phyloP scores from a whole-genome alignment of 1,140 invertebrate species.

The Apis cerana region DNA sequence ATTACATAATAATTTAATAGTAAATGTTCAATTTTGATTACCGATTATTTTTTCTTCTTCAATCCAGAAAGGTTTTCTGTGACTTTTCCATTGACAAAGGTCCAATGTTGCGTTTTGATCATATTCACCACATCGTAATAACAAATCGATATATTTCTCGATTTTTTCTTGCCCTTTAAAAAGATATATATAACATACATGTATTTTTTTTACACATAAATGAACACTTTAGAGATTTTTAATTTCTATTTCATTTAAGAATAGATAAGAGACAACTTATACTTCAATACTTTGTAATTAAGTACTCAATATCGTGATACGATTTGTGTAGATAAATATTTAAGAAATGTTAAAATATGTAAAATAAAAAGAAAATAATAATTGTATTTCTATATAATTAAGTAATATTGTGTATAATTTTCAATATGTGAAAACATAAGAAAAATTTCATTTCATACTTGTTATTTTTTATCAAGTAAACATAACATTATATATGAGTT shows the following conservation, averaged over 20 bases:
- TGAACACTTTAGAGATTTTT: neutral
- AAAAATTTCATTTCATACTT: neutral
- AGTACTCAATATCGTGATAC: neutral
- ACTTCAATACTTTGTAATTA: neutral
- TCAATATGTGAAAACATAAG: too few relatives aligned
- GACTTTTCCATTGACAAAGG: conserved; percentile 67
- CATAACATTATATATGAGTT: neutral
- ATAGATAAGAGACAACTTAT: neutral
- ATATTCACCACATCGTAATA: conserved; percentile 47
- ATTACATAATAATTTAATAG: neutral
- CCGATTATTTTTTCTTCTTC: neutral
- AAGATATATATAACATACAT: neutral
- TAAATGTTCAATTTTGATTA: neutral
- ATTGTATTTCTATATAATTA: neutral
- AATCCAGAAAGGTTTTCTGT: conserved; percentile 61
- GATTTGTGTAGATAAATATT: neutral
- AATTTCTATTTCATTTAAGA: neutral
- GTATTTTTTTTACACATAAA: neutral
- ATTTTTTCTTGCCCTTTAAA: conserved; percentile 65
- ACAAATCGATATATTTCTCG: conserved; percentile 54
- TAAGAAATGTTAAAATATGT: conserved; percentile 14
- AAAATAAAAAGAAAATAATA: conserved; percentile 15
- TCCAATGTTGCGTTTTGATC: conserved; percentile 46
- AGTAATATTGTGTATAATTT: neutral
- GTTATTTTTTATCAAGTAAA: neutral